These are phyloP conservation scores for Trichacis sp. DNA, from an alignment of 2,888 invertebrate genomes.

Conservation along the genomic window DNA sequence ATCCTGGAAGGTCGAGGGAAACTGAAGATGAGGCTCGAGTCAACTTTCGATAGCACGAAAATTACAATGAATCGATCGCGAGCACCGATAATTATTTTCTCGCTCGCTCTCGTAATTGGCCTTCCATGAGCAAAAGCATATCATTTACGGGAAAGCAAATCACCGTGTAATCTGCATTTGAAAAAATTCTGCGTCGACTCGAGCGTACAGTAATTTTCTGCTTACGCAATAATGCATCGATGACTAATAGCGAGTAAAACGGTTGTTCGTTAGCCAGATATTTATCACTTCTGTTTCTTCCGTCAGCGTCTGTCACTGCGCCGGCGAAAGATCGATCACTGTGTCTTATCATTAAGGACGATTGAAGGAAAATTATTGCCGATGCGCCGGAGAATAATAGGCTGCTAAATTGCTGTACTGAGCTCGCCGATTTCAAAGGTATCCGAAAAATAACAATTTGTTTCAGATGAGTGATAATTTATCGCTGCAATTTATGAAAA, in stretches of 20 bases:
- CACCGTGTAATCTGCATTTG: neutral
- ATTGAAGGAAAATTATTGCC: neutral
- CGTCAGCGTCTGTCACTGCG: slow-evolving; percentile 5
- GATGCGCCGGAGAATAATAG: neutral
- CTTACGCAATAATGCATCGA: neutral
- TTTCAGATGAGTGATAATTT: no score
- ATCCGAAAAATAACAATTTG: neutral
- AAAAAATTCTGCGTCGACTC: neutral
- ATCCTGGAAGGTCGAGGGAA: slow-evolving; percentile 11
- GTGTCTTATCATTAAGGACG: slow-evolving; percentile 1
- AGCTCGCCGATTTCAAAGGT: neutral
- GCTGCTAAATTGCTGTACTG: slow-evolving; percentile 1
- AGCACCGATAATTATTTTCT: slow-evolving; percentile 30
- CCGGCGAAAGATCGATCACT: slow-evolving; percentile 6
- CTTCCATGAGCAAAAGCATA: slow-evolving; percentile 10
- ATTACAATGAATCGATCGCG: slow-evolving; percentile 34
- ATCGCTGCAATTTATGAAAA: no score
- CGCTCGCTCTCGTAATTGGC: slow-evolving; percentile 28
- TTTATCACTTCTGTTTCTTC: slow-evolving; percentile 2
- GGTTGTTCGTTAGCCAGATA: slow-evolving; percentile 2
- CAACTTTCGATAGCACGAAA: slow-evolving; percentile 28
- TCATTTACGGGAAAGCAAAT: slow-evolving; percentile 1
- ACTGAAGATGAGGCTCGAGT: slow-evolving; percentile 20
- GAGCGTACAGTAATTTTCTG: neutral
- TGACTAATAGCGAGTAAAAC: slow-evolving; percentile 3